phyloP scores from a whole-genome alignment of 2,113 vertebrate species.

The Piprites chloris region DNA sequence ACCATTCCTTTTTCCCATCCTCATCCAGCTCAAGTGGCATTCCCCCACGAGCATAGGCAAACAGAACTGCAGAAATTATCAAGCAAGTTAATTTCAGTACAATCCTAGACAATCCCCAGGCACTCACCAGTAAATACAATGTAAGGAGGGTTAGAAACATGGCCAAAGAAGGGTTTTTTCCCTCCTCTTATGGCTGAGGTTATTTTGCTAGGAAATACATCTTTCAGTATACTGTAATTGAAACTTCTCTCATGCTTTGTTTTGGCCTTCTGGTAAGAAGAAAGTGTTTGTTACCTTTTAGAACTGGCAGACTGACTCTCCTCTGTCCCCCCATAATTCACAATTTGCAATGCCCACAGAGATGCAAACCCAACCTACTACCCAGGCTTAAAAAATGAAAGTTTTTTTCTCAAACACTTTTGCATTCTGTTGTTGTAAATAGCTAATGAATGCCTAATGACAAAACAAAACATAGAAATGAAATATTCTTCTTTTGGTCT shows the following conservation, averaged over 20 bases:
- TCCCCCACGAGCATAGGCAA: background rate
- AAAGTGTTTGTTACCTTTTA: background rate
- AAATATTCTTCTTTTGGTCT: background rate
- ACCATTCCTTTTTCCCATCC: background rate
- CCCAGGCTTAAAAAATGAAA: background rate
- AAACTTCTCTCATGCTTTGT: background rate
- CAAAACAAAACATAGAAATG: background rate
- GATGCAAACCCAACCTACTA: background rate
- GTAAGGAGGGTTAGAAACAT: background rate
- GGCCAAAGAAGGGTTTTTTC: background rate
- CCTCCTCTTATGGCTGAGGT: background rate
- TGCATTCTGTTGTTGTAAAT: background rate
- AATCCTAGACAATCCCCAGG: background rate
- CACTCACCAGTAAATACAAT: background rate
- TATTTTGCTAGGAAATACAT: slow-evolving; percentile 2
- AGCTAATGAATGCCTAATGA: background rate
- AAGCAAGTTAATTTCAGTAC: slow-evolving; percentile 2
- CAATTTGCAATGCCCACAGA: background rate
- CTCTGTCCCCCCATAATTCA: background rate
- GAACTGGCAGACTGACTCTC: background rate
- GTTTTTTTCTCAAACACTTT: background rate
- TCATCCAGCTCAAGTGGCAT: background rate
- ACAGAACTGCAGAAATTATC: slow-evolving; percentile 21
- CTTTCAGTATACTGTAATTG: background rate
- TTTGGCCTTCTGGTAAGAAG: background rate